Percentiles rank a stretch among this genome's conserved stretches.
phyloP scores from a whole-genome alignment of 2,888 invertebrate genomes.

The Deilephila elpenor region DNA sequence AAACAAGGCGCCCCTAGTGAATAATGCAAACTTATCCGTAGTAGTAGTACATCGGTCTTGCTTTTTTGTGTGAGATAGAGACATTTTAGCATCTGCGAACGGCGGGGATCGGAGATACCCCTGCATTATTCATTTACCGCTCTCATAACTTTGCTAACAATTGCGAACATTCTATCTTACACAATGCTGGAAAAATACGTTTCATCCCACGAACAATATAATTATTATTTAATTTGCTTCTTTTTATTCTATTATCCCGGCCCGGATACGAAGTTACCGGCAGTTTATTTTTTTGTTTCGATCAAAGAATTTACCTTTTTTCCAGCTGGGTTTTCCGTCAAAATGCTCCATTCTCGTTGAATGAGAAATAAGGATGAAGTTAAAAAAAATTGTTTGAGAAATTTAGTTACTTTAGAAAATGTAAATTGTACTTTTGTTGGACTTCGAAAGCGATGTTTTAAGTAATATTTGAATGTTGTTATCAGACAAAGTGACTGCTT shows the following conservation, averaged over 20 bases:
- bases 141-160: constrained; percentile 47
- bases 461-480: neutral
- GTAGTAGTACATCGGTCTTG: neutral
- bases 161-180: constrained; percentile 40
- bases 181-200: constrained; percentile 43
- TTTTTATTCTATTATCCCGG: constrained; percentile 46
- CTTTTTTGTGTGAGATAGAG: constrained; percentile 30
- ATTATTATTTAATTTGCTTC: constrained; percentile 51
- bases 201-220: constrained; percentile 42
- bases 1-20: constrained; percentile 5
- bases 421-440: neutral
- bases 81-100: constrained; percentile 29
- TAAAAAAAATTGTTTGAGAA: constrained; percentile 20
- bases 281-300: constrained; percentile 39
- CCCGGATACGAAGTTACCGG: constrained; percentile 35
- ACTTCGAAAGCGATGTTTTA: constrained; percentile 9
- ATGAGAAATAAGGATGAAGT: constrained; percentile 38
- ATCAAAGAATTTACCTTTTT: constrained; percentile 44
- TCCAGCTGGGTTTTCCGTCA: constrained; percentile 40
- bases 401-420: constrained; percentile 9
- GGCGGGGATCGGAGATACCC: constrained; percentile 19
- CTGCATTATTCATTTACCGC: constrained; percentile 46
- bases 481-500: neutral
- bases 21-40: constrained; percentile 1
- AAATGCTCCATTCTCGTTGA: constrained; percentile 41